These are phyloP conservation scores for Dendronephthya gigantea DNA, from an alignment of 64 coral and sea anemone species.

Conservation along the genomic window DNA sequence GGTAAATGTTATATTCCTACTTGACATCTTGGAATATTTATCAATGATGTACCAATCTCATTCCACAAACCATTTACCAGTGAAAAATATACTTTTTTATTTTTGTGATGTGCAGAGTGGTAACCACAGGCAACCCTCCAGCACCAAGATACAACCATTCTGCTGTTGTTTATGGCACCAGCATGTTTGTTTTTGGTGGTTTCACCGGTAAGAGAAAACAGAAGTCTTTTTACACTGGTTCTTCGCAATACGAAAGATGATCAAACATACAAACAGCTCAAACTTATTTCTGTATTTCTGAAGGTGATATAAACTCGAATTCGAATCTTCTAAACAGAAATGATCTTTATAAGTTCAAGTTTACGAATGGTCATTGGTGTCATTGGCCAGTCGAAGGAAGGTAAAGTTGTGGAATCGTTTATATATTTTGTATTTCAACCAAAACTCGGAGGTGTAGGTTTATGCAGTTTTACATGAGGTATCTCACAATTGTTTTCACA, in stretches of 20 bases:
- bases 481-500: too few relatives aligned
- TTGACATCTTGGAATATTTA: too few relatives aligned
- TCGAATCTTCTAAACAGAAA: constrained; percentile 85
- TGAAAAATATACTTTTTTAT: too few relatives aligned
- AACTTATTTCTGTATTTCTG: not conserved
- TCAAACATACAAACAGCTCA: too few relatives aligned
- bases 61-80: too few relatives aligned
- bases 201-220: constrained; percentile 55
- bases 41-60: too few relatives aligned
- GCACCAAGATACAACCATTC: constrained; percentile 82
- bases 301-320: constrained; percentile 89
- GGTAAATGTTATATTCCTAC: too few relatives aligned
- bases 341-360: constrained; percentile 80
- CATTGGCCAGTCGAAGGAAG: constrained; percentile 67
- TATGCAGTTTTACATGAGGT: too few relatives aligned
- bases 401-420: too few relatives aligned
- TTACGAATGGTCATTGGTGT: constrained; percentile 65
- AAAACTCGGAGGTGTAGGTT: too few relatives aligned
- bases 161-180: constrained; percentile 64
- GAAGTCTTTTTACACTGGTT: not conserved
- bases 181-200: constrained; percentile 88
- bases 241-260: too few relatives aligned
- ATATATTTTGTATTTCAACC: too few relatives aligned
- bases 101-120: constrained; percentile 28
- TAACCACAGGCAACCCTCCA: constrained; percentile 74